Base-by-base conservation (phyloP, 92 coral and sea anemone species). In the Hydrozoanthus gracilis region DNA sequence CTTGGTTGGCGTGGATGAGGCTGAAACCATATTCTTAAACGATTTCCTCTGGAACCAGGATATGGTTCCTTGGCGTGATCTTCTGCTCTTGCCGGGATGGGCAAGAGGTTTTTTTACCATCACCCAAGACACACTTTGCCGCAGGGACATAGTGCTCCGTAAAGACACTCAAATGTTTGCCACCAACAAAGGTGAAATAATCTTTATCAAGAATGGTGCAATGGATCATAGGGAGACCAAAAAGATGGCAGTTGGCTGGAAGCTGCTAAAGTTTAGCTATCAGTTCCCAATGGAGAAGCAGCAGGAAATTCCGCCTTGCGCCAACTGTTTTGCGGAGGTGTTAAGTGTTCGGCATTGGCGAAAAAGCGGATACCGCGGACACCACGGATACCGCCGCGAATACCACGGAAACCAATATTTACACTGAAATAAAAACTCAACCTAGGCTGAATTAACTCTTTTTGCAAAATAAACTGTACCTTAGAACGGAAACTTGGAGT, bases 51-150 rank as follows among this genome's bases (percentile, higher is more conserved):
- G 95, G 91, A 82, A 60, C 5, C 73, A 74, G 0, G 68, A 88
- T 6, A 71, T 87, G 3, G 88, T 92, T n/a, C 84, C 90, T 9
- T 90, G 95, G 92, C 89, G 88, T 48, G 93, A 91, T 46, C 91
- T 91, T 4, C 82, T 93, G 18, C 76, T 88, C 67, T 88, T 91
- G n/a, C n/a, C n/a, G 51, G 54, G 94, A 91, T 8, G 93, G 93
- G 17, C 90, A n/a, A n/a, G n/a, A 93, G 35, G 89, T 86, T 17
- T 87, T 88, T 68, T 73, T 93, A 1, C 96, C 93, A 6, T 91
- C 91, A 3, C 92, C 95, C 15, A 92, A 92, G 77, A 87, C 92
- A 27, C 92, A 92, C 61, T 90, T 87, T 84, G 83, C 90, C 20
- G 75, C 51, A 84, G 74, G 68, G 96, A 93, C 58, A 88, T 93